Percentiles rank a stretch among this genome's conserved stretches.
Conservation (phyloP, 2,888 invertebrate genomes). For the Ichneumoninae sp. region DNA sequence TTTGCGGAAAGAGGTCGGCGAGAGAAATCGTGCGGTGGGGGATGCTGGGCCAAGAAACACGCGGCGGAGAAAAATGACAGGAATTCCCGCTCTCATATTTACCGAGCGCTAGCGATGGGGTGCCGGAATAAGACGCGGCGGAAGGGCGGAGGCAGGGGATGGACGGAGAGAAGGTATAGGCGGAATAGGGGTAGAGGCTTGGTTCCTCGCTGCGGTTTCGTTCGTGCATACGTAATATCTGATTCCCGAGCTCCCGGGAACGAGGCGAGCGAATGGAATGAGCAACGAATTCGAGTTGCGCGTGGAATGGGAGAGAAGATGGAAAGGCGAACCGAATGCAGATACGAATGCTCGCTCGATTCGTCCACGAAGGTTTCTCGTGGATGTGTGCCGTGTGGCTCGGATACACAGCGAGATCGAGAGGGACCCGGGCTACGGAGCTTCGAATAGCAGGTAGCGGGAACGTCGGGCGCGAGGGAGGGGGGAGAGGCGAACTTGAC, state of each 20-base stretch:
- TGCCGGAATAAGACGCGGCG: conserved; percentile 40
- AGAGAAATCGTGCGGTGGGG: background rate
- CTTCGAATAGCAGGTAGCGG: conserved; percentile 4
- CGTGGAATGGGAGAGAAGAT: conserved; percentile 64
- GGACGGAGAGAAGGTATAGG: conserved; percentile 60
- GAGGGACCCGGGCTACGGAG: background rate
- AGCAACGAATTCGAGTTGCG: conserved; percentile 56
- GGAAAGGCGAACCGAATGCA: conserved; percentile 65
- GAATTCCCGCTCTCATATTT: conserved; percentile 19
- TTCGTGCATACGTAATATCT: conserved; percentile 82
- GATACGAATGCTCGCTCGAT: conserved; percentile 66
- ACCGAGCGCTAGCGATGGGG: conserved; percentile 16
- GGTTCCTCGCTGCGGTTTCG: conserved; percentile 77
- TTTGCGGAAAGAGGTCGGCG: no score
- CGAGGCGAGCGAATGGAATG: conserved; percentile 51
- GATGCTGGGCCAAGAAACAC: conserved; percentile 15
- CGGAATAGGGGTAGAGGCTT: conserved; percentile 56
- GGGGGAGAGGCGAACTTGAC: conserved; percentile 18
- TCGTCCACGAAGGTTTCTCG: conserved; percentile 17
- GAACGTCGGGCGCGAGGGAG: background rate
- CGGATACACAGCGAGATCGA: conserved; percentile 6
- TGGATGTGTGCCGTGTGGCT: conserved; percentile 22
- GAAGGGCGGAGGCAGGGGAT: conserved; percentile 50
- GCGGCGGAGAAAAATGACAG: conserved; percentile 2
- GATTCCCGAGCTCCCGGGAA: conserved; percentile 75